Base-by-base conservation (phyloP, 2,113 vertebrate genomes). In the Cyanoliseus patagonus region DNA sequence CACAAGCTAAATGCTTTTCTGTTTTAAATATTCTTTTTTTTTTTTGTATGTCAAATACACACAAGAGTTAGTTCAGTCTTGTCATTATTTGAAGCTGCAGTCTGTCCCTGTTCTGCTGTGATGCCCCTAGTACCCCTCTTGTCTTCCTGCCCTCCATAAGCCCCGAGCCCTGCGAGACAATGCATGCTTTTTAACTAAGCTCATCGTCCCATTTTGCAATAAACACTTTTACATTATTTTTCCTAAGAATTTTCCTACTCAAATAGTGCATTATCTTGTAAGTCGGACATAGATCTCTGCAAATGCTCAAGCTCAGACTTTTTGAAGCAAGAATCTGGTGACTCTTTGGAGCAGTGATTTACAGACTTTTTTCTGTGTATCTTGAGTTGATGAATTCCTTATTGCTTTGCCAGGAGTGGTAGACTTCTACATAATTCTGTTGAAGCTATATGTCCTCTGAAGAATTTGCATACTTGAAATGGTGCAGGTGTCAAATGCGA, bases 381-480 rank as follows among this genome's bases (percentile, higher is more conserved):
- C 61, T 81, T 24, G 24, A 55, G 51, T 37, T 35, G 46, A 68
- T 74, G 35, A 57, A 52, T 72, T 77, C 31, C 67, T 57, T 33
- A 55, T 39, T 30, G 2, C 67, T 76, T 66, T 94, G 84, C 77
- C 72, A 94, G 88, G 35, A 77, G 67, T 95, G 4, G 1, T 79
- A 84, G 70, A 77, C 70, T 89, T 83, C 55, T 66, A 1, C 80
- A 37, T 75, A 87, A 95, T 96, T 87, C 76, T 68, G 37, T 0
- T 57, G 91, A 75, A 93, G 23, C 78, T 53, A 47, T 64, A 55
- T 13, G 24, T 95, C 49, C 51, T 47, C 22, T 63, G 67, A 35
- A 61, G 24, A 35, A 22, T 28, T 11, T 3, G 68, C 77, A 33
- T 3, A 4, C 68, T 84, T 30, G 81, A 77, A 86, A 74, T 53